phyloP scores from a whole-genome alignment of 2,888 invertebrate species.

The Drosophila atripex region DNA sequence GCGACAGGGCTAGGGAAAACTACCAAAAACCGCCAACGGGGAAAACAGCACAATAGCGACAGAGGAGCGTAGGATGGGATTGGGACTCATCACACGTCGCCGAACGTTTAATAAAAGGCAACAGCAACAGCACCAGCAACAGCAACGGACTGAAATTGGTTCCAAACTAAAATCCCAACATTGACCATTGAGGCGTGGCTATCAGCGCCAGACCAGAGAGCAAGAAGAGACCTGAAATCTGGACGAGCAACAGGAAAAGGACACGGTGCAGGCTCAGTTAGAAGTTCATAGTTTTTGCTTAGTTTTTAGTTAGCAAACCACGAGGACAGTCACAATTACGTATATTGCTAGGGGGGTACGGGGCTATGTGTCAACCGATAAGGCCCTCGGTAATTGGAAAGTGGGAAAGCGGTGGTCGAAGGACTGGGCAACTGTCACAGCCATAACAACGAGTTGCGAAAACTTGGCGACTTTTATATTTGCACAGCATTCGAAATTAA shows the following conservation, averaged over 20 bases:
- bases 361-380: slow-evolving; percentile 30
- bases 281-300: slow-evolving; percentile 40
- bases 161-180: slow-evolving; percentile 46
- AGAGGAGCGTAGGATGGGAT: neutral
- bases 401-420: slow-evolving; percentile 1
- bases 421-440: slow-evolving; percentile 33
- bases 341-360: slow-evolving; percentile 3
- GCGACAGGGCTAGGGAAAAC: slow-evolving; percentile 10
- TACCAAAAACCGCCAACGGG: slow-evolving; percentile 22
- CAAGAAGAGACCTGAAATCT: slow-evolving; percentile 12
- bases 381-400: slow-evolving; percentile 31
- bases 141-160: slow-evolving; percentile 39
- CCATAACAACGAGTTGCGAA: slow-evolving; percentile 29
- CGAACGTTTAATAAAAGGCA: slow-evolving; percentile 56
- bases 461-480: slow-evolving; percentile 46
- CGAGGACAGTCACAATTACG: slow-evolving; percentile 35
- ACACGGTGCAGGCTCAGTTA: neutral
- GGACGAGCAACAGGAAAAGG: slow-evolving; percentile 18
- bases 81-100: slow-evolving; percentile 37
- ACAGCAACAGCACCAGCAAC: slow-evolving; percentile 14
- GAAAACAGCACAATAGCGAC: neutral
- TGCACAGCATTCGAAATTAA: slow-evolving; percentile 49
- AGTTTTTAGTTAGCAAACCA: slow-evolving; percentile 21
- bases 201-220: slow-evolving; percentile 44
- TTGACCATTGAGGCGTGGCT: slow-evolving; percentile 63